Base-by-base conservation (phyloP, 2,113 vertebrate genomes). In the Callithrix jacchus region DNA sequence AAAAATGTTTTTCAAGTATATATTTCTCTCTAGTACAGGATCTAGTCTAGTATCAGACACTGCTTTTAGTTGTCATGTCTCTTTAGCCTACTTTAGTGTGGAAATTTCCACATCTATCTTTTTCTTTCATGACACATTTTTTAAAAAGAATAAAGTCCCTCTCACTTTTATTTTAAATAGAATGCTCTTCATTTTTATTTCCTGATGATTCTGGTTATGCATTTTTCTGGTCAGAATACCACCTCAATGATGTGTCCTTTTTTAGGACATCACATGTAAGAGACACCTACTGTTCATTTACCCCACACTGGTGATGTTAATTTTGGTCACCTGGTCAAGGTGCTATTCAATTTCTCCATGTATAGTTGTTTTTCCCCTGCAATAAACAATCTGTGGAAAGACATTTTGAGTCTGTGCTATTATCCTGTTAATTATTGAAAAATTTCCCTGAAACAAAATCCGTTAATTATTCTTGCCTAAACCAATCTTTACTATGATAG, bases 101-200 rank as follows among this genome's bases (percentile, higher is more conserved):
- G 64, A 85, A 37, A 88, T 47, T 76, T 76, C 45, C 21, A 25
- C 21, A 82, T 21, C n/a, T 64, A 23, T 81, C 49, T 85, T 74
- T 54, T 52, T 92, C 42, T 58, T 89, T 76, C 95, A 58, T 77
- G 27, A 81, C 40, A 61, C 16, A 35, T 61, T 71, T 32, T 71
- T 87, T 64, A 76, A 64, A 58, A 74, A 68, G 13, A 70, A 73
- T 61, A 88, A 70, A 74, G 8, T 0, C 8, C 37, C 2, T 0
- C 7, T 35, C 9, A 1, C 27, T 87, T 86, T 80, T 86, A 86
- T 86, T 90, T 80, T 74, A 89, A 92, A 66, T 82, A 66, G 32
- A 81, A 77, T 95, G 52, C 32, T 89, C 30, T 16, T 86, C 45
- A 10, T 83, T 95, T 95, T 89, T 42, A 66, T 83, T 40, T 93